Evolutionary conservation across 2,113 vertebrate genomes (phyloP).

Genomic region (Thinocorus orbignyianus): DNA sequence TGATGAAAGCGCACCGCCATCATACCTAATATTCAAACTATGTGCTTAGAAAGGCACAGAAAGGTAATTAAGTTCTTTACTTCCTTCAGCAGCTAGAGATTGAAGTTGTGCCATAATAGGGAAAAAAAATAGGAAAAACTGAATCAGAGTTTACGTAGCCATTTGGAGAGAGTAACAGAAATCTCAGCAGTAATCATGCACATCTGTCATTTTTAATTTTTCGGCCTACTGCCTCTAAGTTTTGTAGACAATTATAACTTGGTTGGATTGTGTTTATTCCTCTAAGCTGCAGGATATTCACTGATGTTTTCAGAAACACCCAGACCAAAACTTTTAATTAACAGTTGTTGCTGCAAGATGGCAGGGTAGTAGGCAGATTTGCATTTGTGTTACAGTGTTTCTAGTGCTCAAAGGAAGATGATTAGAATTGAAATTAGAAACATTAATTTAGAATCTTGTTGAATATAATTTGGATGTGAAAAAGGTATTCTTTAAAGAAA

Average conservation of each 20-base stretch:
- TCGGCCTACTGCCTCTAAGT: neutral
- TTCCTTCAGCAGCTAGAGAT: neutral
- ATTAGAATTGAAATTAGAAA: neutral
- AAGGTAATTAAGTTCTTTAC: neutral
- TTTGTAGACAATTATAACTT: constrained; percentile 38
- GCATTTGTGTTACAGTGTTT: neutral
- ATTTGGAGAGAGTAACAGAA: constrained; percentile 31
- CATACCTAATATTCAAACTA: neutral
- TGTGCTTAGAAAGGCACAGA: constrained; percentile 18
- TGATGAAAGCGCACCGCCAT: neutral
- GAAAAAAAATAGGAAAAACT: constrained; percentile 19
- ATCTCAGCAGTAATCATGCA: neutral
- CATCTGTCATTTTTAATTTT: constrained; percentile 57
- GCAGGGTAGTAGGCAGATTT: neutral
- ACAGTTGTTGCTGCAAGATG: neutral
- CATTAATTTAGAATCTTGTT: neutral
- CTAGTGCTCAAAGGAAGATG: neutral
- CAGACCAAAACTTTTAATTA: constrained; percentile 20
- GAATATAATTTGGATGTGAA: neutral
- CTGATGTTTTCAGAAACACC: neutral
- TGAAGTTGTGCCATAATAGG: constrained; percentile 22
- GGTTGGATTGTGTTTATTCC: constrained; percentile 31
- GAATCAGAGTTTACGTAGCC: constrained; percentile 30
- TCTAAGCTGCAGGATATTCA: constrained; percentile 22
- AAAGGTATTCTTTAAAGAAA: neutral